Base-by-base conservation (phyloP, 2,113 vertebrate species). In the Poicephalus gulielmi region DNA sequence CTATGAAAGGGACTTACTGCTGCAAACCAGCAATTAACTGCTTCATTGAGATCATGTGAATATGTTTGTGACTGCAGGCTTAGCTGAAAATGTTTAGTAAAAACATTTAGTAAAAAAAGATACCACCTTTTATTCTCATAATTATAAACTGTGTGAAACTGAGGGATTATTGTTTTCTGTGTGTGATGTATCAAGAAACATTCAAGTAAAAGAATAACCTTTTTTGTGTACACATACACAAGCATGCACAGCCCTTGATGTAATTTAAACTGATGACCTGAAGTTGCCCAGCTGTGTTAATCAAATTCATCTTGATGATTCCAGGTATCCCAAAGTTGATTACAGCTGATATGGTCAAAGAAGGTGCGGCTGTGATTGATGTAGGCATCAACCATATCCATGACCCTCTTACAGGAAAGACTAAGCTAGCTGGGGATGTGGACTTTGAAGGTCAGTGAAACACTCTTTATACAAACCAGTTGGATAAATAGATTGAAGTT, bases 281-380 rank as follows among this genome's bases (percentile, higher is more conserved):
- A 59, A 60, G 50, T 17, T 75, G 3, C 73, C 28, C 46, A 75
- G 62, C 64, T n/a, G 2, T 27, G 8, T 68, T 90, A 86, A 91
- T 76, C 17, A 52, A 83, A 69, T 73, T 5, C 81, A 10, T 76
- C 73, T 94, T 93, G 53, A 76, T 91, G 37, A 81, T 97, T 98
- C 22, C 80, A 99, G 99, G 99, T 89, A 98, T 99, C 94, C 99
- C 99, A 6, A 97, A 98, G 57, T 71, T 99, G 97, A 99, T 99
- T 95, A 99, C 99, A 7, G 94, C 98, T 76, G 99, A 99, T 73
- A 99, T 99, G 99, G 97, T 99, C 69, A 99, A 99, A 96, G 98
- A 98, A 92, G 99, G 99, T 14, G 98, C 99, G 31, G 97, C 98
- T 30, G 98, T 99, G 52, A 99, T 99, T 64, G 99, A 99, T 3